Base-by-base conservation (phyloP, 2,797 vertebrate species). In the Sciurus vulgaris region DNA sequence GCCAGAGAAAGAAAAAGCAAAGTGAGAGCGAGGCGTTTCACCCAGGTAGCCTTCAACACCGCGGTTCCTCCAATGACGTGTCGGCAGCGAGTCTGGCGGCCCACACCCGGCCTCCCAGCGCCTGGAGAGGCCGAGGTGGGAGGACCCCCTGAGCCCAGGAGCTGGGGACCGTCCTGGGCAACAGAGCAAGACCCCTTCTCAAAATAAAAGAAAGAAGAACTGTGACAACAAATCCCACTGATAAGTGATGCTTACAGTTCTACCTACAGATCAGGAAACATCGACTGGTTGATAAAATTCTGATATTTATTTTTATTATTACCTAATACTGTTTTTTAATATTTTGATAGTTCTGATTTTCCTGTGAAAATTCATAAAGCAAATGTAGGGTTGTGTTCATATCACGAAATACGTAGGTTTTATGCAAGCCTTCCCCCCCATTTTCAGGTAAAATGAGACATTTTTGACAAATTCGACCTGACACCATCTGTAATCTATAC, bases 361-460 rank as follows among this genome's bases (percentile, higher is more conserved):
- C 11, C 22, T 86, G 28, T 59, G 69, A 81, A 86, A 72, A 56
- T 94, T 93, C 67, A 59, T 17, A 49, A 94, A 86, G 73, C 94
- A 94, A 91, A 90, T 94, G 56, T 54, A 56, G 35, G 28, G 49
- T 86, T 70, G 9, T 33, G 12, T 90, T 95, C 84, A 54, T 8
- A 47, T 79, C 51, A 84, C 26, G 84, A 93, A 94, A 92, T 86
- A 84, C 47, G 14, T 87, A 74, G 54, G 74, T 84, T 89, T 96
- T 91, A 65, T 74, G 5, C 81, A 59, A 76, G 8, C 24, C n/a
- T 63, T 74, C n/a, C 59, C 35, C 59, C 67, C 38, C 47, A 73
- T 91, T 95, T 92, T 90, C 72, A 69, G 49, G 72, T 83, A 90
- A 96, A 97, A 95, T 86, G 41, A 67, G 67, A 84, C 49, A 89